Base-by-base conservation (phyloP, 2,888 invertebrate species). In the Dolichomitus sp. region DNA sequence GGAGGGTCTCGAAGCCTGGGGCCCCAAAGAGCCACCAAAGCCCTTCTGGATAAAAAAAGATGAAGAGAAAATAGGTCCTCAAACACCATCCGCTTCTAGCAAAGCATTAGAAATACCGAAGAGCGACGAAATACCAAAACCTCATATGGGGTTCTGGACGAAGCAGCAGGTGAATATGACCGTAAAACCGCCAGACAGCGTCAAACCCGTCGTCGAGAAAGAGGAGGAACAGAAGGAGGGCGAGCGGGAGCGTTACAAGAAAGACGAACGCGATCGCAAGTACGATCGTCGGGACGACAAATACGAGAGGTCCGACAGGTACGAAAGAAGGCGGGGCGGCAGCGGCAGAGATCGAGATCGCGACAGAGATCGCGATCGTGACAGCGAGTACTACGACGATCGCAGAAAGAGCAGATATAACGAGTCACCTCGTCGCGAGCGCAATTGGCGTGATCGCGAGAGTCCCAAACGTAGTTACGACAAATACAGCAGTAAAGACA, bases 81-180 rank as follows among this genome's bases (percentile, higher is more conserved):
- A 77, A 11, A 4, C 68, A 2, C 79, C 87, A 6, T 54, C 81
- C 54, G n/a, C 87, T 1, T 84, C 75, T 7, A 87, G 86, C 27
- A 88, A 88, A 27, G 88, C 90, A 4, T 89, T 90, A 19, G 33
- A 92, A 37, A 88, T 90, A 2, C 91, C 92, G 59, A 88, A 88
- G 48, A 91, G 91, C 0, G 93, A 93, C 6, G 93, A 93, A 45
- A 92, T 93, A 88, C 93, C 93, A 0, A 93, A 93, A 40, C 93
- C 93, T 0, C 93, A 93, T 48, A 93, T 93, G 93, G 93, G 93
- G 27, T 93, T 93, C 40, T 93, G 93, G 93, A 93, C 93, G 5
- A 93, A 93, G 54, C 93, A 93, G 42, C 93, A 93, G 80, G 93
- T 93, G 0, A 93, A 93, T 54, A 91, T 92, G 91, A 83, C 90